These are phyloP conservation scores for Gerris lacustris DNA, from an alignment of 2,888 invertebrate genomes.

Conservation along the genomic window DNA sequence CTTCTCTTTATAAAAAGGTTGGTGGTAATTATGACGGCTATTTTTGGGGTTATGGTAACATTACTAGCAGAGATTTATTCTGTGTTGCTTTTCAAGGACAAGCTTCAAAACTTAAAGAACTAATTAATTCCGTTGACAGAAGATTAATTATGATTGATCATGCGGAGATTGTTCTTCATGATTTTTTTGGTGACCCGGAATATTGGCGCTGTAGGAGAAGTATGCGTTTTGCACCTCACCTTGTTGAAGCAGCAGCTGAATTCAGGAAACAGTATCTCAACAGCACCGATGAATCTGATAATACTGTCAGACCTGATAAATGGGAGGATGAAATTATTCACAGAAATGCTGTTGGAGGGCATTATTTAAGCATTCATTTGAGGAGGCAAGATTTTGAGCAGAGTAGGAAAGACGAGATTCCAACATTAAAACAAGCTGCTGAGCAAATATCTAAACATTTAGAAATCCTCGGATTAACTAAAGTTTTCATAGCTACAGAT, in stretches of 20 bases:
- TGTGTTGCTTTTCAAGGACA: slow-evolving; percentile 80
- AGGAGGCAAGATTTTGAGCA: slow-evolving; percentile 76
- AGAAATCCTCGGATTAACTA: slow-evolving; percentile 43
- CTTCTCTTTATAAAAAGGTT: slow-evolving; percentile 10
- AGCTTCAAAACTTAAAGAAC: slow-evolving; percentile 48
- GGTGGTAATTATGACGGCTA: slow-evolving; percentile 39
- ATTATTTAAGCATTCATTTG: slow-evolving; percentile 75
- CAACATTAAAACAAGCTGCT: slow-evolving; percentile 63
- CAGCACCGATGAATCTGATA: slow-evolving; percentile 41
- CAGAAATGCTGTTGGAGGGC: slow-evolving; percentile 47
- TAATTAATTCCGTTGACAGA: slow-evolving; percentile 43
- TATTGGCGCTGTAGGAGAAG: slow-evolving; percentile 84
- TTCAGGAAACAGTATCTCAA: slow-evolving; percentile 52
- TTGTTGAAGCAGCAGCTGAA: slow-evolving; percentile 53
- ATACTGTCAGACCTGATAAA: slow-evolving; percentile 40
- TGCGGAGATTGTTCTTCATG: slow-evolving; percentile 78
- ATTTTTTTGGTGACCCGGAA: slow-evolving; percentile 64
- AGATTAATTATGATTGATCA: slow-evolving; percentile 53
- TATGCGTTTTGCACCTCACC: slow-evolving; percentile 68
- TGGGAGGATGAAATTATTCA: slow-evolving; percentile 49
- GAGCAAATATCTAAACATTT: slow-evolving; percentile 54
- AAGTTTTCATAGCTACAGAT: slow-evolving; percentile 78
- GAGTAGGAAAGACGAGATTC: slow-evolving; percentile 59
- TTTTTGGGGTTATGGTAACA: slow-evolving; percentile 61
- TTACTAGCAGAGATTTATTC: slow-evolving; percentile 49